Conservation (phyloP, 2,888 invertebrate species). For the Tetropium fuscum region DNA sequence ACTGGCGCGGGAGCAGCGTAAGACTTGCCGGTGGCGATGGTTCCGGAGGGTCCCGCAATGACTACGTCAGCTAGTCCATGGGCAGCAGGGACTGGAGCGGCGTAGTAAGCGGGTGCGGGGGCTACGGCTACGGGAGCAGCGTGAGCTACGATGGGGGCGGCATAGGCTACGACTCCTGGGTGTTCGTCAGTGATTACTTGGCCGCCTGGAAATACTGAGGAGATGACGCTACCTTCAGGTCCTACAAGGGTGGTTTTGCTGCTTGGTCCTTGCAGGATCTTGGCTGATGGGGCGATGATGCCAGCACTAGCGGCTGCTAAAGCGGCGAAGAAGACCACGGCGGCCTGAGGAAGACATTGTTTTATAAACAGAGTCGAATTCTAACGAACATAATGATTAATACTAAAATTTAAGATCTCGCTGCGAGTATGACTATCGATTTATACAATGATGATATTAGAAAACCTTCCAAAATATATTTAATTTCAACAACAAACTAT, state of each 20-base stretch:
- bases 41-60: slow-evolving; percentile 50
- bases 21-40: slow-evolving; percentile 41
- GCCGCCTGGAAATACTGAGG: slow-evolving; percentile 44
- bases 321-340: slow-evolving; percentile 46
- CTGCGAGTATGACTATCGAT: no score
- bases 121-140: slow-evolving; percentile 29
- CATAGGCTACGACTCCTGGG: slow-evolving; percentile 30
- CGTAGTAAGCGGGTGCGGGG: background rate
- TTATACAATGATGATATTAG: no score
- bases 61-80: slow-evolving; percentile 11
- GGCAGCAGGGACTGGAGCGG: slow-evolving; percentile 2
- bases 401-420: no score
- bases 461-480: no score
- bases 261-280: slow-evolving; percentile 54
- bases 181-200: slow-evolving; percentile 40
- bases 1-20: slow-evolving; percentile 2
- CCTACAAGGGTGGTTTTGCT: slow-evolving; percentile 54
- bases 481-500: no score
- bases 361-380: no score
- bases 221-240: slow-evolving; percentile 54
- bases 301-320: slow-evolving; percentile 43
- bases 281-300: slow-evolving; percentile 30
- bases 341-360: slow-evolving; percentile 27
- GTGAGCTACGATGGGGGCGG: slow-evolving; percentile 28
- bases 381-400: no score